Base-by-base conservation (phyloP, 2,797 vertebrate genomes). In the Hyperoplus lanceolatus region DNA sequence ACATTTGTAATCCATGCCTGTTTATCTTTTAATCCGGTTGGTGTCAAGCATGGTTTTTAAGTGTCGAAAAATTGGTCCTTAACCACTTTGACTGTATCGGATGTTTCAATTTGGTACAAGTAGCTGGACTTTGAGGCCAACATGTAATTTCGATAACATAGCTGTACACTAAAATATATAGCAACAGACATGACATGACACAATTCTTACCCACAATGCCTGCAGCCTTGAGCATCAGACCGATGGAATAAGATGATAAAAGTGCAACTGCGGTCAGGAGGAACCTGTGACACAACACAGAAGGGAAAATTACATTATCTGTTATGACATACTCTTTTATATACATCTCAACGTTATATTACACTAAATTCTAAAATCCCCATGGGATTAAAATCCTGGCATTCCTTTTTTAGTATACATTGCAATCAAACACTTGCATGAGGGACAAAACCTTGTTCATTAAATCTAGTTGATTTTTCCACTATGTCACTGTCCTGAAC, bases 221-320 rank as follows among this genome's bases (percentile, higher is more conserved):
- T 0, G 98, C 98, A 63, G 97, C 95, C 93, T 99, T 99, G 74
- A 99, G 96, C 85, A 99, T 92, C 83, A 99, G 94, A 79, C 99
- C 98, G 89, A 99, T 98, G 82, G 98, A 99, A 83, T 99, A 99
- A 62, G 90, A 96, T 38, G 98, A 99, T 57, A 99, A 95, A 53
- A 94, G 89, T 58, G 98, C 98, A 0, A 99, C 96, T 0, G 95
- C 95, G 0, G 97, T 96, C 83, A 99, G 90, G 68, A 99, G 97
- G 91, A 99, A 97, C 85, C 98, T 99, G 91, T 0, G 36, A 73
- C 53, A 82, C 71, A 69, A 84, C 8, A 66, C 71, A 66, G 16
- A 62, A 50, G 4, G 11, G 6, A 57, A 57, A 59, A n/a, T 61
- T 29, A 62, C 36, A 45, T 0, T 29, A 61, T 2, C 8, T 39